phyloP scores from a whole-genome alignment of 2,797 vertebrate species.

The Catostomus latipinnis region DNA sequence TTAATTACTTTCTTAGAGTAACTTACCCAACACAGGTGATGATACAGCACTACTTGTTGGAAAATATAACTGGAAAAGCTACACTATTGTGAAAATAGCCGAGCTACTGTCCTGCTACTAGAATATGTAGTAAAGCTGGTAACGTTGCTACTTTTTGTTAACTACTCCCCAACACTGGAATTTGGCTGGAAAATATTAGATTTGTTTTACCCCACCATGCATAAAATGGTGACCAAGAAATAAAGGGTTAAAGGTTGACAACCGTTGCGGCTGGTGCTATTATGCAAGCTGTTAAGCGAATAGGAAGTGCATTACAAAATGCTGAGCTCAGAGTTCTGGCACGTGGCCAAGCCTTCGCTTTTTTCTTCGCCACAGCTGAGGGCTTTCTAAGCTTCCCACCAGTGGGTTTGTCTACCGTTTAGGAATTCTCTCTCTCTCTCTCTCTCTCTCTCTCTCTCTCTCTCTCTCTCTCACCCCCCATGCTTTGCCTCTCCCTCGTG shows the following conservation, averaged over 20 bases:
- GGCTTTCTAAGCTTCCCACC: conserved; percentile 90
- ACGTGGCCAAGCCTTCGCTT: conserved; percentile 78
- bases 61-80: too few species aligned
- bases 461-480: conserved; percentile 16
- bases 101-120: too few species aligned
- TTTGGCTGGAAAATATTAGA: too few species aligned
- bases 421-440: conserved; percentile 84
- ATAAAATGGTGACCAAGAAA: conserved; percentile 34
- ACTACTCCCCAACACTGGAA: too few species aligned
- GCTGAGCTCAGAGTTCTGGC: conserved; percentile 96
- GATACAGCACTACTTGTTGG: too few species aligned
- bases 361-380: conserved; percentile 85
- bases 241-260: conserved; percentile 84
- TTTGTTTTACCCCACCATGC: not conserved
- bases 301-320: conserved; percentile 95
- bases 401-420: conserved; percentile 81
- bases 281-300: conserved; percentile 86
- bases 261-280: conserved; percentile 69
- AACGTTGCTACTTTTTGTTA: too few species aligned
- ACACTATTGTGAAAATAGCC: too few species aligned
- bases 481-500: conserved; percentile 31
- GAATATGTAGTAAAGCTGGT: too few species aligned
- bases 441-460: conserved; percentile 43
- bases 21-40: too few species aligned
- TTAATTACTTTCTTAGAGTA: too few species aligned